phyloP scores from a whole-genome alignment of 2,888 invertebrate genomes.

The Dynastes tityus region DNA sequence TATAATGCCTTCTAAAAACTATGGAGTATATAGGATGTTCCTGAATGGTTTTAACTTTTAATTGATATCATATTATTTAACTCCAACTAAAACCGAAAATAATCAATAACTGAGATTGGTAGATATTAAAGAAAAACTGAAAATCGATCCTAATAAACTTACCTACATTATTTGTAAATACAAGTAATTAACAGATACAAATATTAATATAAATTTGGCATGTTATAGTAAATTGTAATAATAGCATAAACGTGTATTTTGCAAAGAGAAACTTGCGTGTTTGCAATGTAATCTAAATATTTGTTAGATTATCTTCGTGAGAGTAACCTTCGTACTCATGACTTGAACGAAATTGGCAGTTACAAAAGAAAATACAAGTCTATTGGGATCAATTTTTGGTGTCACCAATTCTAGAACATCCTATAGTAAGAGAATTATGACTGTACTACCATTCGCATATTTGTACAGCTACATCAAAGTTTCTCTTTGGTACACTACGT shows the following conservation, averaged over 20 bases:
- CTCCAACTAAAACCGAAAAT: neutral
- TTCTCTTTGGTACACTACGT: conserved; percentile 28
- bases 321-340: neutral
- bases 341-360: neutral
- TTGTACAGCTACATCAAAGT: neutral
- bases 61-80: neutral
- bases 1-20: neutral
- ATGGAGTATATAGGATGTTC: conserved; percentile 32
- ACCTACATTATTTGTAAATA: conserved; percentile 2
- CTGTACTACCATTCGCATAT: too few species aligned
- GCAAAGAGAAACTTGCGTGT: conserved; percentile 22
- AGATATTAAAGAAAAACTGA: neutral
- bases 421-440: neutral
- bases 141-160: conserved; percentile 39
- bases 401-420: conserved; percentile 12
- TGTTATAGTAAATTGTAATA: neutral
- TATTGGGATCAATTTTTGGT: conserved; percentile 39
- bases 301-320: neutral
- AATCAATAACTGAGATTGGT: neutral
- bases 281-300: neutral
- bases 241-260: conserved; percentile 2
- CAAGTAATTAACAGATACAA: conserved; percentile 12
- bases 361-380: conserved; percentile 7
- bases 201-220: conserved; percentile 8
- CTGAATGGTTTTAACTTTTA: conserved; percentile 12